These are phyloP conservation scores for Cirrhinus molitorella DNA, from an alignment of 2,797 vertebrate species.

Conservation along the genomic window DNA sequence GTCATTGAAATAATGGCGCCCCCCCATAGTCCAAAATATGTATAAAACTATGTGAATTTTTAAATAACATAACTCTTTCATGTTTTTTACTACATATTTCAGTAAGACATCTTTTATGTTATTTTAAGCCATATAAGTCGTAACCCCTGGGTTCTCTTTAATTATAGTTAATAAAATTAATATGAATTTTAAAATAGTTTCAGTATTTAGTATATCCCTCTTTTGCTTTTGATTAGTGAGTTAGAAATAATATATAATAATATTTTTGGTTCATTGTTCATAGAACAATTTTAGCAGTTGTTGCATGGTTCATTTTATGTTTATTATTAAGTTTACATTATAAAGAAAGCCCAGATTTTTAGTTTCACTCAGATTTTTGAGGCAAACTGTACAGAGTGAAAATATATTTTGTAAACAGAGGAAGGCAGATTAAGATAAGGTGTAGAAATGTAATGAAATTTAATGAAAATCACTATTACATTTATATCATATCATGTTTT, in stretches of 20 bases:
- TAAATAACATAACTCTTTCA: no score
- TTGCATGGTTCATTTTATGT: neutral
- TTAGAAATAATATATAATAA: neutral
- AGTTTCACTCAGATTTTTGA: neutral
- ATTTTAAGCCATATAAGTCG: no score
- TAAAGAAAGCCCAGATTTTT: neutral
- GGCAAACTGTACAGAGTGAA: no score
- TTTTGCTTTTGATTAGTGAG: neutral
- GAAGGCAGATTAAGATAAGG: neutral
- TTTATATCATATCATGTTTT: slow-evolving; percentile 32
- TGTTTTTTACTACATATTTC: no score
- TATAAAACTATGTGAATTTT: no score
- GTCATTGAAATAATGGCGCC: no score
- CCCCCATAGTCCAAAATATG: no score
- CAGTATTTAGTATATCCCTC: neutral
- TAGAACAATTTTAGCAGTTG: neutral
- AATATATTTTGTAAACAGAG: neutral
- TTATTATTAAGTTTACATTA: neutral
- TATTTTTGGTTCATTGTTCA: neutral
- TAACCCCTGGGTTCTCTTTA: neutral
- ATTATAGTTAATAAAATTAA: neutral
- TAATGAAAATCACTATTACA: neutral
- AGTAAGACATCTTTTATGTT: no score
- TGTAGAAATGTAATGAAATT: neutral
- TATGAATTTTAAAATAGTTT: neutral